Conservation (phyloP, 2,888 invertebrate species). For the Folsomia candida region DNA sequence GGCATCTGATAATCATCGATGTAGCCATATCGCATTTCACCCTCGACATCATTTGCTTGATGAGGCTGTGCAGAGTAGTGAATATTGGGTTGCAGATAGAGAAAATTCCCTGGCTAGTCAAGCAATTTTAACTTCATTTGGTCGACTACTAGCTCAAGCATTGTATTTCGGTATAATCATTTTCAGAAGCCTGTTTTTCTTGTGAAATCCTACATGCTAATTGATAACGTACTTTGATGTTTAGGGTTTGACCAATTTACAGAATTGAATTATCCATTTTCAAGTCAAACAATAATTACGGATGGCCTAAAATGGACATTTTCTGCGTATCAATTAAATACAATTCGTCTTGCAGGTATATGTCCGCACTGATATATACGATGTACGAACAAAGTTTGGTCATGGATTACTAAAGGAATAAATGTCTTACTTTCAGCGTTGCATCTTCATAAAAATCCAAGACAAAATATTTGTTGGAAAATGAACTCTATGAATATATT, state of each 20-base stretch:
- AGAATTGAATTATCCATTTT: slow-evolving; percentile 86
- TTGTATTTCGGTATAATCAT: slow-evolving; percentile 61
- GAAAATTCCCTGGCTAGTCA: slow-evolving; percentile 68
- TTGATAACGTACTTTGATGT: too few relatives aligned
- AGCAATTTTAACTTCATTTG: slow-evolving; percentile 75
- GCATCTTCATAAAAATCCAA: slow-evolving; percentile 60
- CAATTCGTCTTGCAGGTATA: slow-evolving; percentile 53
- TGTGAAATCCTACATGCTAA: too few relatives aligned
- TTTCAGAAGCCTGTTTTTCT: not conserved
- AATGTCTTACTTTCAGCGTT: slow-evolving; percentile 24
- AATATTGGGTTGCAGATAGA: slow-evolving; percentile 60
- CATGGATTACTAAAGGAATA: too few relatives aligned
- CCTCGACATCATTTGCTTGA: slow-evolving; percentile 62
- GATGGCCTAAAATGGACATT: slow-evolving; percentile 85
- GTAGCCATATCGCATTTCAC: slow-evolving; percentile 74
- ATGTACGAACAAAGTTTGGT: not conserved
- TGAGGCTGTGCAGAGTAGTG: slow-evolving; percentile 2
- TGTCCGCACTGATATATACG: not conserved
- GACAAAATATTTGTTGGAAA: slow-evolving; percentile 77
- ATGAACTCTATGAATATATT: slow-evolving; percentile 70
- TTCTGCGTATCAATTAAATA: slow-evolving; percentile 89
- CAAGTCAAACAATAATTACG: slow-evolving; percentile 82
- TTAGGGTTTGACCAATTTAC: slow-evolving; percentile 81
- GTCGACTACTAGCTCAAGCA: slow-evolving; percentile 76
- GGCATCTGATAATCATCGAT: slow-evolving; percentile 76